Evolutionary conservation across 1,140 invertebrate genomes (phyloP), one percentile per base, ranked within the genome.

Genomic region (Pissodes strobi): DNA sequence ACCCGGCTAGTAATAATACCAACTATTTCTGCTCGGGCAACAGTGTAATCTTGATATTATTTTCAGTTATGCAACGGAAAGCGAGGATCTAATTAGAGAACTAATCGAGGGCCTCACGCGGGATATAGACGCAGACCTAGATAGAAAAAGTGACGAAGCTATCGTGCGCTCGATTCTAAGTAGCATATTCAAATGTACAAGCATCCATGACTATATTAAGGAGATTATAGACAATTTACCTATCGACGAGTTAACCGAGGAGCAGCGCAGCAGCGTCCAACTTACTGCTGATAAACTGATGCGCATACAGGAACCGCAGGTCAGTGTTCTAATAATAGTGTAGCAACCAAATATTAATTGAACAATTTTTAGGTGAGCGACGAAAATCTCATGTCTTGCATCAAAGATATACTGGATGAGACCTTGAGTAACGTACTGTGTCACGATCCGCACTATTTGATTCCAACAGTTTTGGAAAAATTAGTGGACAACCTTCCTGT

Each of bases 201-300:
- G 68, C 51, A 51, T 68, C 17, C n/a, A 66, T 13, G 66, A 68
- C 19, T 62, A 70, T n/a, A 56, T 71, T 8, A 55, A 67, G 5
- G 66, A 70, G 57, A 65, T 73, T 38, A 39, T 69, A 1, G 34
- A 68, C 10, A 70, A 62, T 53, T 18, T 73, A 27, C 69, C 69
- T 30, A 56, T 68, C n/a, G 48, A 69, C 48, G 53, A 70, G 49
- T 58, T 58, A 5, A 66, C 39, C 4, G 68, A 69, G 5, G 62
- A 74, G 48, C 67, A 72, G 64, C 9, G 66, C 9, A 63, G 52
- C 13, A 53, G 62, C 1, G 17, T 76, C n/a, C 46, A 66, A 52
- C 18, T 51, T 41, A 37, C 52, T n/a, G 67, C 66, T 8, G 64
- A 67, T 41, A 49, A 58, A 52, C 21, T 69, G 10, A 38, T 56